phyloP scores from a whole-genome alignment of 2,888 invertebrate species.

The Spatulosminthurus flaviceps region DNA sequence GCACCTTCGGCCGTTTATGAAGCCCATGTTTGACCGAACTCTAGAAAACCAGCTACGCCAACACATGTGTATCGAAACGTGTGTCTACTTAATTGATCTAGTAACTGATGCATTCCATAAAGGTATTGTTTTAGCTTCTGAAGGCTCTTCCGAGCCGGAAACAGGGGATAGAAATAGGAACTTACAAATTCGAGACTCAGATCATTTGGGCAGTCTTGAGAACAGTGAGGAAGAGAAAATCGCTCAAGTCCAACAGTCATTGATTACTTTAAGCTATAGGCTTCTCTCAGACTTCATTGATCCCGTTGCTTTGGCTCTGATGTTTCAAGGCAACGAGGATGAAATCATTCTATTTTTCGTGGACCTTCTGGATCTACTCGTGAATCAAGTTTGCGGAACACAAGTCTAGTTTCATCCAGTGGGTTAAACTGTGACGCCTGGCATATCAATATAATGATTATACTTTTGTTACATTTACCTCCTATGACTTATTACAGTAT shows the following conservation, averaged over 20 bases:
- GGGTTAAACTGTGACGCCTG: too few species aligned
- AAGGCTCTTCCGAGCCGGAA: background rate
- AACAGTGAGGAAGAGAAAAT: background rate
- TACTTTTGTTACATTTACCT: too few species aligned
- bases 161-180: background rate
- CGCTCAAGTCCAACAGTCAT: background rate
- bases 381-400: slow-evolving; percentile 22
- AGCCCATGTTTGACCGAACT: slow-evolving; percentile 52
- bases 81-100: slow-evolving; percentile 54
- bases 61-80: slow-evolving; percentile 52
- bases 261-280: background rate
- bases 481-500: too few species aligned
- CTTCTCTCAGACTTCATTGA: slow-evolving; percentile 38
- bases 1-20: slow-evolving; percentile 55
- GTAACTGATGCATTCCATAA: slow-evolving; percentile 55
- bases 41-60: slow-evolving; percentile 49
- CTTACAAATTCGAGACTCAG: slow-evolving; percentile 7
- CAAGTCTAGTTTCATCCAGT: too few species aligned
- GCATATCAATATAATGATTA: too few species aligned
- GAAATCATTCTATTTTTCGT: slow-evolving; percentile 61
- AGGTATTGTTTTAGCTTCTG: background rate
- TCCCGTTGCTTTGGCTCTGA: slow-evolving; percentile 3
- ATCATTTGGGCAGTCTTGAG: slow-evolving; percentile 11
- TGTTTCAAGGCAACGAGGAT: slow-evolving; percentile 48
- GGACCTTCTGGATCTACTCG: slow-evolving; percentile 56